Base-by-base conservation (phyloP, 2,888 invertebrate genomes). In the Calameuta idolon region DNA sequence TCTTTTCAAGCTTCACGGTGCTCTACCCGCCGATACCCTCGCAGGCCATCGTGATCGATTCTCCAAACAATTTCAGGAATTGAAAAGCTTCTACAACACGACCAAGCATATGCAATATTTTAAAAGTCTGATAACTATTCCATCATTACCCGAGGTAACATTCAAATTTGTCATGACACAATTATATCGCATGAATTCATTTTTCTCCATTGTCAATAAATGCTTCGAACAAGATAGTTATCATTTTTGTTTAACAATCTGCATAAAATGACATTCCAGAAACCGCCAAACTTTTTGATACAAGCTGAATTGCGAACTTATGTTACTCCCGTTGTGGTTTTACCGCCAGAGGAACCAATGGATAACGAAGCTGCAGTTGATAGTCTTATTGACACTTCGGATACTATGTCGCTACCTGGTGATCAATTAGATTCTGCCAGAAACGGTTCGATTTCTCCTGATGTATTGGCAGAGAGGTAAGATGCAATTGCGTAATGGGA, bases 41-140 rank as follows among this genome's bases (percentile, higher is more conserved):
- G 92, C 94, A 81, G 99, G 99, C 11, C 99, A 97, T 93, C 94
- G 97, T 77, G 95, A 96, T 83, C 94, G 99, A 82, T 99, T 99
- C 92, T 93, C 96, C 71, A 96, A 96, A 88, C 97, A 98, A 88
- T 99, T 98, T 92, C 95, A 94, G 87, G 95, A 95, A 89, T 93
- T 99, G 80, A 97, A 97, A 90, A 94, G 95, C 83, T 99, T 99
- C 93, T 99, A 99, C 92, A 95, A 96, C 88, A 97, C 96, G 89
- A 97, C 98, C 15, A 96, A 96, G 88, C 98, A 96, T 85, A 94
- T 99, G 85, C 99, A 99, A 92, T 99, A 99, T 93, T 99, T 99
- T 92, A 97, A 98, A 89, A 97, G 98, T 91, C 94, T 99, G 74
- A 97, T 99, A 80, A 96, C 97, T 77, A 96, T 99, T 84, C 99